These are phyloP conservation scores for Notarius quadriscutis DNA, from an alignment of 2,113 vertebrate genomes.

Conservation along the genomic window DNA sequence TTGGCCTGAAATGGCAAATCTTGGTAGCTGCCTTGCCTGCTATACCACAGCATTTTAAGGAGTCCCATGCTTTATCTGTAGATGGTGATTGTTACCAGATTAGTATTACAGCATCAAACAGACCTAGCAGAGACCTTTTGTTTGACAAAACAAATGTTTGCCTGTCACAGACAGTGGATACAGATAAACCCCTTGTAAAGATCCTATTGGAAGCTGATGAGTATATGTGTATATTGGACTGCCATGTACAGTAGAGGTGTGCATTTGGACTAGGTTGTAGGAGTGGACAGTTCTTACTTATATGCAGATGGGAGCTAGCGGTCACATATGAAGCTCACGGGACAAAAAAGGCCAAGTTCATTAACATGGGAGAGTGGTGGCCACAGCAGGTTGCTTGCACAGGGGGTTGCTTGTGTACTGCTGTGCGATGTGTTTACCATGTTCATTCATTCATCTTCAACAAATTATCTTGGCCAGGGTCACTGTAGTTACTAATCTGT, in stretches of 20 bases:
- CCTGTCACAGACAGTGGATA: neutral
- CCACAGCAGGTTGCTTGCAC: conserved; percentile 29
- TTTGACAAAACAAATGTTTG: conserved; percentile 2
- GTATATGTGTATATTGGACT: neutral
- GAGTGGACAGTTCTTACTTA: neutral
- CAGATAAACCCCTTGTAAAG: neutral
- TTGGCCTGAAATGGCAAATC: neutral
- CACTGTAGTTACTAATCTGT: conserved; percentile 25
- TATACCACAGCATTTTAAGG: neutral
- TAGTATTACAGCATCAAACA: neutral
- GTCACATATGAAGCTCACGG: neutral
- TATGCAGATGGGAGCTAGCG: neutral
- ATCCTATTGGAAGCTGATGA: neutral
- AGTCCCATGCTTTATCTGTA: neutral
- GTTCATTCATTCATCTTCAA: conserved; percentile 24
- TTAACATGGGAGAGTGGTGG: conserved; percentile 25
- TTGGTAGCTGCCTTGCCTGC: neutral
- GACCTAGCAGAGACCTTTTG: neutral
- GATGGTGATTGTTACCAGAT: neutral
- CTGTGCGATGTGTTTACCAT: conserved; percentile 13
- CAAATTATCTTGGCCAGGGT: conserved; percentile 34
- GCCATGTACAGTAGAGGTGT: neutral
- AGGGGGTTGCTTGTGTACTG: conserved; percentile 16
- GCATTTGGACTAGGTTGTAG: neutral
- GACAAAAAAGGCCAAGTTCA: conserved; percentile 29